Evolutionary conservation across 2,113 vertebrate genomes (phyloP), one percentile per base, ranked within the genome.

Genomic region (Bujurquina vittata): DNA sequence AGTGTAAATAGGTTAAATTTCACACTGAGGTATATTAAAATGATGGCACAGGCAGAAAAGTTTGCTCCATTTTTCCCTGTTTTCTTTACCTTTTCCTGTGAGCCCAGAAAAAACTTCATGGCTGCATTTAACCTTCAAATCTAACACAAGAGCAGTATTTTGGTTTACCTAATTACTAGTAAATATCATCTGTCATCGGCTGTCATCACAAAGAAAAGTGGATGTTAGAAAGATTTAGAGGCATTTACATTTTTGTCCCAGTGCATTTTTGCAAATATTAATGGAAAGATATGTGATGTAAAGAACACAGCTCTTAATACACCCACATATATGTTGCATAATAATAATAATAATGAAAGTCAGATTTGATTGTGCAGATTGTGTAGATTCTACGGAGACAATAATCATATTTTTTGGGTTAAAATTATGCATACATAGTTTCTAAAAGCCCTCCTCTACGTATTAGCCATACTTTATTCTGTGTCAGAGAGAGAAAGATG

Each of bases 381-480:
- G 46, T 57, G 59, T 35, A 3, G 3, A 54, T 4, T 10, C 23
- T 62, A 62, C 26, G 79, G 23, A 52, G 61, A 35, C n/a, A 11
- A 17, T 55, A 73, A 33, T 57, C 23, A 58, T 43, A 5, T 46
- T 6, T 1, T 22, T 67, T 26, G 31, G 17, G 80, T 59, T 18
- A 43, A 67, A 12, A 72, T 82, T 1, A 79, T 65, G 72, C 59
- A 18, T 7, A n/a, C 4, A 20, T 77, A 40, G 10, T 29, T 85
- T 84, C 77, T 86, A 33, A 84, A 84, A 84, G 43, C 63, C 72
- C 37, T 77, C 33, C 73, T 77, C 58, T 17, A 20, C 23, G 31
- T 26, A 58, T 7, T 72, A 26, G 12, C 40, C 67, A 52, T 86
- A 82, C 86, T 81, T 63, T 77, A 78, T 81, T 84, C 80, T 63